Conservation (phyloP, 30 jellyfish, hydroid and myxozoan species). For the Hydra vulgaris region DNA sequence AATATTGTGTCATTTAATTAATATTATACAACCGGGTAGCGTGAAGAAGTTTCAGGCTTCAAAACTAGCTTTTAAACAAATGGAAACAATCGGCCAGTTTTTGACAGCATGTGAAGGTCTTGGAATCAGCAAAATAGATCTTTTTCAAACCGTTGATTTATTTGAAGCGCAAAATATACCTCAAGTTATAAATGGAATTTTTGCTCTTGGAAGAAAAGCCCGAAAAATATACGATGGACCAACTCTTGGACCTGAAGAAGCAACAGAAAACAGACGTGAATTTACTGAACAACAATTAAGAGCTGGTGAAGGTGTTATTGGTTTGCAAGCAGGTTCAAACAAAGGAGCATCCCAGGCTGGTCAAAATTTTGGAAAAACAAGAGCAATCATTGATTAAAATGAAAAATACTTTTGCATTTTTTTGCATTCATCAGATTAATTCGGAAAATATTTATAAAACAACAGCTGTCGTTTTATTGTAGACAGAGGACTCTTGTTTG, state of each 20-base stretch:
- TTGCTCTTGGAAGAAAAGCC: slow-evolving; percentile 89
- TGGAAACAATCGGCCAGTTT: slow-evolving; percentile 94
- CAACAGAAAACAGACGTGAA: slow-evolving; percentile 74
- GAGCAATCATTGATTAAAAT: slow-evolving; percentile 78
- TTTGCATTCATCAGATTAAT: not conserved
- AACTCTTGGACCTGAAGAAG: slow-evolving; percentile 88
- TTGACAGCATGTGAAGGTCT: slow-evolving; percentile 48
- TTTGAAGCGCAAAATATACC: slow-evolving; percentile 84
- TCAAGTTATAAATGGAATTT: slow-evolving; percentile 74
- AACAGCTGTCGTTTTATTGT: no score
- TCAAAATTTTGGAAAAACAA: slow-evolving; percentile 92
- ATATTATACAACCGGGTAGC: slow-evolving; percentile 54
- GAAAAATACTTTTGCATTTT: not conserved
- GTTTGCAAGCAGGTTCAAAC: slow-evolving; percentile 95
- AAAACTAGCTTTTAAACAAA: slow-evolving; percentile 72
- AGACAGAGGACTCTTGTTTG: no score
- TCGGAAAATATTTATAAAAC: not conserved
- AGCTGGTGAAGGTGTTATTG: slow-evolving; percentile 86
- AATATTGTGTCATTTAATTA: slow-evolving; percentile 54
- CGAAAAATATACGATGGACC: slow-evolving; percentile 57
- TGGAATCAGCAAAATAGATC: slow-evolving; percentile 80
- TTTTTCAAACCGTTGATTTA: slow-evolving; percentile 96
- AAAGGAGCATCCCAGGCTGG: slow-evolving; percentile 99
- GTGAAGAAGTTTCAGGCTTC: slow-evolving; percentile 58
- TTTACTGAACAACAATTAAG: slow-evolving; percentile 91